Conservation (phyloP, 2,797 vertebrate species). For the Mus spretus region DNA sequence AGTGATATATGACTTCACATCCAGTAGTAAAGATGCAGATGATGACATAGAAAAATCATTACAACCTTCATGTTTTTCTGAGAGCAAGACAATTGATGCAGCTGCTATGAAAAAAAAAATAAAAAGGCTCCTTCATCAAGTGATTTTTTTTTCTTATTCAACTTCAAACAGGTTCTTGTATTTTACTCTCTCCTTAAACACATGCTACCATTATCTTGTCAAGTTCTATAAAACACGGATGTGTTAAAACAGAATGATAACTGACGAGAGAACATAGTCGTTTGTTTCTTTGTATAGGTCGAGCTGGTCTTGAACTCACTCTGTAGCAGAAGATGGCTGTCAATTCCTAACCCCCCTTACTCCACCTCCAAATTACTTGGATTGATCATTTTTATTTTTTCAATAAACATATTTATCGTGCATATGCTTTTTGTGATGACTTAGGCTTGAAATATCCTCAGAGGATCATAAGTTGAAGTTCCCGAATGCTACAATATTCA, state of each 20-base stretch:
- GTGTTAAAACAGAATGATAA: background rate
- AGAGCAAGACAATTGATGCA: background rate
- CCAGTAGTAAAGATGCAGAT: background rate
- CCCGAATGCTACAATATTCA: background rate
- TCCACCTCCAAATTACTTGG: background rate
- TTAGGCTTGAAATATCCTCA: background rate
- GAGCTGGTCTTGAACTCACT: background rate
- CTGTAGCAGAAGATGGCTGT: background rate
- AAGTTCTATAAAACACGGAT: background rate
- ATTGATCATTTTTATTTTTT: background rate
- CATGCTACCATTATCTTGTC: background rate
- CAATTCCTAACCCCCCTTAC: background rate
- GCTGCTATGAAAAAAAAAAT: background rate
- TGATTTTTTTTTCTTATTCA: background rate
- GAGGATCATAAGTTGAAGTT: background rate
- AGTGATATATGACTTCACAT: background rate
- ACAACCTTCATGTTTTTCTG: background rate
- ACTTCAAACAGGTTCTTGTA: background rate
- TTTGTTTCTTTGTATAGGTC: background rate
- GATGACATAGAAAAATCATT: background rate
- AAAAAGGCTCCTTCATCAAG: background rate
- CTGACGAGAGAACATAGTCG: background rate
- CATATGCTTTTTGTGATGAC: background rate
- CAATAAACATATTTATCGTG: background rate
- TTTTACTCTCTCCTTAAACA: background rate